These are phyloP conservation scores for Trematomus bernacchii DNA, from an alignment of 2,797 vertebrate species.

Conservation along the genomic window DNA sequence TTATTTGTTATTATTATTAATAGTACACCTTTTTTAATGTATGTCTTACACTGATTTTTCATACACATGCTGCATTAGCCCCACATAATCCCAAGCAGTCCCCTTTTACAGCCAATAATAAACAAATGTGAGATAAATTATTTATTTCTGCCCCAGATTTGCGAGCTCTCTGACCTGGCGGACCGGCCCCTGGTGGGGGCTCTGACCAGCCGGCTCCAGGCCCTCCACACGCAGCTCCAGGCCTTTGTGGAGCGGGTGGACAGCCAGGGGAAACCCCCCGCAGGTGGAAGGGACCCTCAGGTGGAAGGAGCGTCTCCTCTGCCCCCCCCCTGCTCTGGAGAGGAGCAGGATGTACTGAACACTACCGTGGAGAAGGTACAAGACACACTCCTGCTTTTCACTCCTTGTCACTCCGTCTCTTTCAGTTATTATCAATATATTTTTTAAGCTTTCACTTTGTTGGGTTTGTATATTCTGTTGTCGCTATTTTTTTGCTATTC, in stretches of 20 bases:
- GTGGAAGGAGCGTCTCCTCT: conserved; percentile 79
- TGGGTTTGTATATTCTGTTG: neutral
- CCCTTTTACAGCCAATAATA: neutral
- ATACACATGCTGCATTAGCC: neutral
- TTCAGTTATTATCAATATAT: conserved; percentile 27
- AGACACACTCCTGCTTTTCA: conserved; percentile 36
- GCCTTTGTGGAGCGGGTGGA: conserved; percentile 91
- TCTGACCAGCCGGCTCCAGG: conserved; percentile 90
- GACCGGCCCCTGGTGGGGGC: conserved; percentile 91
- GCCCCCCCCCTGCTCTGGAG: conserved; percentile 73
- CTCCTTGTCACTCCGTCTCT: conserved; percentile 51
- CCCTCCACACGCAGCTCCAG: conserved; percentile 92
- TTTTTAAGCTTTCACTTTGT: conserved; percentile 21
- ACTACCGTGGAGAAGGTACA: conserved; percentile 89
- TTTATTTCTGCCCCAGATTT: conserved; percentile 57
- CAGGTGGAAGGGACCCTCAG: conserved; percentile 80
- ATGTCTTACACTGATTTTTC: neutral
- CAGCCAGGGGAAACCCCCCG: conserved; percentile 72
- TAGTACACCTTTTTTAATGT: neutral
- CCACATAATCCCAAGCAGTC: neutral
- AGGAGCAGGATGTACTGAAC: conserved; percentile 83
- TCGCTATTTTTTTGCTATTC: neutral
- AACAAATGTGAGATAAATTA: neutral
- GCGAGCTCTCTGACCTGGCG: conserved; percentile 74
- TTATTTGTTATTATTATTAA: too few species aligned